Base-by-base conservation (phyloP, 2,113 vertebrate species). In the Excalfactoria chinensis region DNA sequence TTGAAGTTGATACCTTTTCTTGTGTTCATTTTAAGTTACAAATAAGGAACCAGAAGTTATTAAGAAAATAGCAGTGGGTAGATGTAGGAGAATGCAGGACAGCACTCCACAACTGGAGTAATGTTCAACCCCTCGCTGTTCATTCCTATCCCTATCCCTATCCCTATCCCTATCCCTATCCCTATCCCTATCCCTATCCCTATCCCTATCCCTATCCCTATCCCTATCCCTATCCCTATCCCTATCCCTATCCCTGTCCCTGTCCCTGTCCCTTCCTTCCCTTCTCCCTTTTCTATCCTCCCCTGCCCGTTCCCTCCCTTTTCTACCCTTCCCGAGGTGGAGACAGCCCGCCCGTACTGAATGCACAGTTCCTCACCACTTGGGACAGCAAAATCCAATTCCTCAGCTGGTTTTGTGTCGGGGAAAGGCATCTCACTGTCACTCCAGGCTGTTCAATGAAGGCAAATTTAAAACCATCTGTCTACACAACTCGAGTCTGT, bases 281-380 rank as follows among this genome's bases (percentile, higher is more conserved):
- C 22, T 25, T 48, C 20, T 9, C 46, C 37, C 40, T 11, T 12
- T 26, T 67, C 5, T 1, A 66, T 37, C 71, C 5, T 1, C 66
- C 71, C 44, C 69, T 44, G 11, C 46, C 71, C 44, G 68, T 4
- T 1, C 64, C 67, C 35, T 72, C n/a, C 11, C 48, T 21, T 19
- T 41, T 13, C 40, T 41, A 12, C 12, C 25, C 49, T 28, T 25
- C 32, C 40, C 1, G 0, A 81, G 51, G 60, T 32, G 82, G 22
- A 18, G 1, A 1, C 7, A 73, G 40, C 20, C 30, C 21, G 23
- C 51, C 20, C 35, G 21, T 4, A 1, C 20, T 8, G 1, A 62
- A 62, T 11, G 13, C 63, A 87, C 1, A 3, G 67, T 34, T 70
- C 13, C 23, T 26, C 25, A 25, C 16, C 32, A 17, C 53, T 6